Conservation (phyloP, 2,888 invertebrate species). For the Cryptops parisi region DNA sequence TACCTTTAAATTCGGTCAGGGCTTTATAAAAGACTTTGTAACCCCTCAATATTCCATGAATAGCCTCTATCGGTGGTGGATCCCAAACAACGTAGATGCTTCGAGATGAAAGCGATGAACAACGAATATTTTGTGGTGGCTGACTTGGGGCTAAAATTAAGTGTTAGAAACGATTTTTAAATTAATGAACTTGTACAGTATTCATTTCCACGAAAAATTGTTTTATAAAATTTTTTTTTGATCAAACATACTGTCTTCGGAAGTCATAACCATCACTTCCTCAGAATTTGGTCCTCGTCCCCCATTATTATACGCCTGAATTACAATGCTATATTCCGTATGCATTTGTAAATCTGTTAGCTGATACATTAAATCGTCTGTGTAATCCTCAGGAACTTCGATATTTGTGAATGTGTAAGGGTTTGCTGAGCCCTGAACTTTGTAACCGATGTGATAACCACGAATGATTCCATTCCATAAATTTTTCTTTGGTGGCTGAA, state of each 20-base stretch:
- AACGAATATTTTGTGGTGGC: constrained; percentile 28
- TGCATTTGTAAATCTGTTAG: constrained; percentile 19
- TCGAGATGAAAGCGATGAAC: constrained; percentile 26
- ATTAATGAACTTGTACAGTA: too few relatives aligned
- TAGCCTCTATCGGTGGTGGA: constrained; percentile 29
- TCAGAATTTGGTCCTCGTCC: constrained; percentile 30
- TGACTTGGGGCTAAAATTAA: constrained; percentile 31
- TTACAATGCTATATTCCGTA: constrained; percentile 29
- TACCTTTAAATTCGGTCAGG: too few relatives aligned
- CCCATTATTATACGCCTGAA: constrained; percentile 30
- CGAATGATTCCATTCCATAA: constrained; percentile 9
- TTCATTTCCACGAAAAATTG: too few relatives aligned
- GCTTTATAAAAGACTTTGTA: constrained; percentile 30
- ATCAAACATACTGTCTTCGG: constrained; percentile 28
- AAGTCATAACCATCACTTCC: constrained; percentile 26
- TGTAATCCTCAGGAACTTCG: too few relatives aligned
- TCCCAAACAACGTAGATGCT: constrained; percentile 31
- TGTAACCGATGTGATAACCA: constrained; percentile 7
- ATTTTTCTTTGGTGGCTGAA: constrained; percentile 2
- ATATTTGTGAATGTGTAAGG: not conserved
- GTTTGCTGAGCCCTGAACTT: not conserved
- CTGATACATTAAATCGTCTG: not conserved
- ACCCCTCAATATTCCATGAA: constrained; percentile 32
- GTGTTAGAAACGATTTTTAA: constrained; percentile 1
- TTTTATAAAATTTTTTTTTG: not conserved